Percentiles rank a stretch among this genome's conserved stretches.
phyloP scores from a whole-genome alignment of 2,797 vertebrate species.

The Smutsia temminckii region DNA sequence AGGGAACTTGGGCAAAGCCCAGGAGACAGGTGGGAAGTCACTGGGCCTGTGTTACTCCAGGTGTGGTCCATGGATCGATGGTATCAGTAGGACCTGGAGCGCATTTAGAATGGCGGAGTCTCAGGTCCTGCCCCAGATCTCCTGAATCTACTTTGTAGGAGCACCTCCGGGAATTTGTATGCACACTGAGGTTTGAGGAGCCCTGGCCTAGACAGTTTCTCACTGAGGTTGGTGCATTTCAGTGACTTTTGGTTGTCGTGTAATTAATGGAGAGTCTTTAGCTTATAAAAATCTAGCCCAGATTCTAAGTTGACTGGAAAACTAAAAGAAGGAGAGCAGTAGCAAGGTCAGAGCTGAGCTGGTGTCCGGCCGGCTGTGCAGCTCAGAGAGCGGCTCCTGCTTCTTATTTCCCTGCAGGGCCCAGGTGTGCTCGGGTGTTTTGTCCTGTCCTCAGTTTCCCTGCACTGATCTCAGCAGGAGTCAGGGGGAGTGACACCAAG shows the following conservation, averaged over 20 bases:
- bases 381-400: neutral
- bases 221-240: neutral
- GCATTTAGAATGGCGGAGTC: neutral
- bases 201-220: neutral
- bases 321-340: neutral
- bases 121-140: too few relatives aligned
- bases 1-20: neutral
- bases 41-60: neutral
- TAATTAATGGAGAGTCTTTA: neutral
- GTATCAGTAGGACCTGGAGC: neutral
- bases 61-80: neutral
- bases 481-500: neutral
- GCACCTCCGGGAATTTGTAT: neutral
- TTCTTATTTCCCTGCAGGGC: fast-evolving
- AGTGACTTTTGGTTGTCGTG: neutral
- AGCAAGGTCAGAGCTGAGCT: neutral
- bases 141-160: too few relatives aligned
- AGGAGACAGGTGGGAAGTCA: neutral
- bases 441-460: neutral
- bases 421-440: neutral
- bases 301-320: neutral
- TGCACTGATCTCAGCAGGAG: neutral
- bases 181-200: neutral
- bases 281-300: neutral
- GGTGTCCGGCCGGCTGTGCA: neutral